phyloP scores from a whole-genome alignment of 2,888 invertebrate species.

The Miltochrista miniata region DNA sequence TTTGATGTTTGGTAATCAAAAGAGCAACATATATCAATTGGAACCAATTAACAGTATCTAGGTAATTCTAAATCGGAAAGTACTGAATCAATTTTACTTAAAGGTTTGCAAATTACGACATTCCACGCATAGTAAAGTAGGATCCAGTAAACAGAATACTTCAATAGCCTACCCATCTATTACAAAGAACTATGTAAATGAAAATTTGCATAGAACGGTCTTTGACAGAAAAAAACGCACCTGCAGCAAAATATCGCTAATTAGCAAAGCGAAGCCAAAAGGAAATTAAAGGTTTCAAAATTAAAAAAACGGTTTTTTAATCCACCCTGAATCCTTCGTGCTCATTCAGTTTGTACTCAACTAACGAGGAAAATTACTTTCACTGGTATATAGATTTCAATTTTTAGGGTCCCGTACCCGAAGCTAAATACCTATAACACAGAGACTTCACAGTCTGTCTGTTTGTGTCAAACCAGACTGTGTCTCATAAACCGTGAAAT shows the following conservation, averaged over 20 bases:
- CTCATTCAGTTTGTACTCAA: slow-evolving; percentile 36
- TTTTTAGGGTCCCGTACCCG: too few species aligned
- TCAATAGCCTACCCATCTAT: neutral
- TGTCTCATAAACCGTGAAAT: too few species aligned
- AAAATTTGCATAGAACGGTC: neutral
- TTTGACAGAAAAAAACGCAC: slow-evolving; percentile 16
- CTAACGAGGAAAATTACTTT: slow-evolving; percentile 28
- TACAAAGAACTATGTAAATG: neutral
- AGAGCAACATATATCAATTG: too few species aligned
- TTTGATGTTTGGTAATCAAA: too few species aligned
- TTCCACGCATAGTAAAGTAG: too few species aligned
- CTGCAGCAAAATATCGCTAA: slow-evolving; percentile 25
- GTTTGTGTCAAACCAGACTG: too few species aligned
- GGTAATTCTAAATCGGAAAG: too few species aligned
- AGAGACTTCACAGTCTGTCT: too few species aligned
- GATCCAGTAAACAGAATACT: neutral
- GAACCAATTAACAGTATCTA: too few species aligned
- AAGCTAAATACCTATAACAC: too few species aligned
- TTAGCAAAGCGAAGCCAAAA: slow-evolving; percentile 29
- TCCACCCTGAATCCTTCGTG: slow-evolving; percentile 21
- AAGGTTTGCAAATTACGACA: too few species aligned
- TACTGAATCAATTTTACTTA: too few species aligned
- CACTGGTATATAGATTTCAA: slow-evolving; percentile 24
- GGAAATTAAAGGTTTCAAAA: slow-evolving; percentile 17
- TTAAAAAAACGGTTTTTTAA: slow-evolving; percentile 21